Conservation (phyloP, 2,888 invertebrate genomes). For the Trissoscelio sp. region DNA sequence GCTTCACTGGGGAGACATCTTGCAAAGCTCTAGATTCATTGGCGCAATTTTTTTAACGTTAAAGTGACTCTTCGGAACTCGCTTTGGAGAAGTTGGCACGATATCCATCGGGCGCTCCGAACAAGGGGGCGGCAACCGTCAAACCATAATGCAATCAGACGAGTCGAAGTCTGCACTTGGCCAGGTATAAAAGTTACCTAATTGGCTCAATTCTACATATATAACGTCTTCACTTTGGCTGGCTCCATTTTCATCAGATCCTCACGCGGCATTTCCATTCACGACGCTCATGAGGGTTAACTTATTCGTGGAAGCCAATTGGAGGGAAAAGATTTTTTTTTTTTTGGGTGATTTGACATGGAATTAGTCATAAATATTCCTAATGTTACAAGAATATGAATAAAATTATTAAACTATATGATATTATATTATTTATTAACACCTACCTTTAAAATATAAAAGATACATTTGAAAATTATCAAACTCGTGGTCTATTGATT, state of each 20-base stretch:
- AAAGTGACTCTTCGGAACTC: constrained; percentile 8
- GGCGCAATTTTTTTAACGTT: constrained; percentile 20
- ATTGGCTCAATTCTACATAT: constrained; percentile 37
- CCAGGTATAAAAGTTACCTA: constrained; percentile 32
- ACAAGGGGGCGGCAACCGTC: neutral
- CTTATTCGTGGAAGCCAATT: neutral
- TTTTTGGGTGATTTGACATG: no score
- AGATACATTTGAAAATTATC: no score
- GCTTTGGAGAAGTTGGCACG: constrained; percentile 35
- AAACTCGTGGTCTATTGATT: no score
- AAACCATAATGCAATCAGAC: constrained; percentile 20
- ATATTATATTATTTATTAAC: no score
- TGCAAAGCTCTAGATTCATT: constrained; percentile 9
- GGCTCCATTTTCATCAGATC: neutral
- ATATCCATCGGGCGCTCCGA: constrained; percentile 7
- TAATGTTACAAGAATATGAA: no score
- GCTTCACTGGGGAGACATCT: constrained; percentile 8
- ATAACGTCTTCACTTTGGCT: neutral
- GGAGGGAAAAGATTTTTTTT: constrained; percentile 2
- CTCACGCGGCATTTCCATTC: neutral
- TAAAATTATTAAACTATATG: no score
- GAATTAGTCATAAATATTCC: no score
- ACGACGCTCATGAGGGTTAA: neutral
- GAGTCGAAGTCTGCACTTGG: neutral
- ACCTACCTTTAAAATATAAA: no score